Base-by-base conservation (phyloP, 2,797 vertebrate genomes). In the Typhlichthys eigenmanni region DNA sequence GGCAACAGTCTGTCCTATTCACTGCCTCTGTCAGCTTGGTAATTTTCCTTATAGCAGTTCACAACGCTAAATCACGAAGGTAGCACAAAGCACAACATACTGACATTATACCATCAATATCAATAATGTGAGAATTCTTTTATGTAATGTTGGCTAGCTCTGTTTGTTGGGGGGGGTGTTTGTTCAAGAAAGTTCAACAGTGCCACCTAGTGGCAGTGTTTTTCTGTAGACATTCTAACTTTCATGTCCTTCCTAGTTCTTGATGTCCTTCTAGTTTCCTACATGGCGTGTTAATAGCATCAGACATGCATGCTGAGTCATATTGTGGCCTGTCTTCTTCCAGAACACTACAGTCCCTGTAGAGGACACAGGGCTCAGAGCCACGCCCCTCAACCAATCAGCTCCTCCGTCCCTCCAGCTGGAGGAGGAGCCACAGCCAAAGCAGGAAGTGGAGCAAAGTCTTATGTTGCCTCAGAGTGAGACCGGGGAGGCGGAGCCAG, bases 311-410 rank as follows among this genome's bases (percentile, higher is more conserved):
- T 0, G 38, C 12, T 16, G 0, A 19, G 43, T 60, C 11, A 24
- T 71, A 43, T 72, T 57, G 55, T 57, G 19, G 1, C 13, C 66
- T 24, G 24, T 48, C 34, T 34, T 54, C 66, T 58, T 56, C 1
- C 55, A 80, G 87, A 83, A 84, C 69, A 69, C 47, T 1, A 24
- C 16, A 13, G 29, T 50, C 24, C 72, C 79, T 80, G 82, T 85
- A 89, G 71, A 80, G 86, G 81, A 66, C 79, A 73, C 83, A 74
- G 89, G 64, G 71, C 69, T 34, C 51, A 87, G 81, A 64, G 49
- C 78, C 47, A 34, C 5, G 7, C 61, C 63, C 58, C 49, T 65
- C 1, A 57, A 59, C 78, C 86, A 79, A 47, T 47, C 58, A 38
- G 77, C 67, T 60, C 60, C 60, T 57, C 76, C 53, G 8, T 43